phyloP scores from a whole-genome alignment of 1,140 invertebrate species.

The Sycophaga agraensis region DNA sequence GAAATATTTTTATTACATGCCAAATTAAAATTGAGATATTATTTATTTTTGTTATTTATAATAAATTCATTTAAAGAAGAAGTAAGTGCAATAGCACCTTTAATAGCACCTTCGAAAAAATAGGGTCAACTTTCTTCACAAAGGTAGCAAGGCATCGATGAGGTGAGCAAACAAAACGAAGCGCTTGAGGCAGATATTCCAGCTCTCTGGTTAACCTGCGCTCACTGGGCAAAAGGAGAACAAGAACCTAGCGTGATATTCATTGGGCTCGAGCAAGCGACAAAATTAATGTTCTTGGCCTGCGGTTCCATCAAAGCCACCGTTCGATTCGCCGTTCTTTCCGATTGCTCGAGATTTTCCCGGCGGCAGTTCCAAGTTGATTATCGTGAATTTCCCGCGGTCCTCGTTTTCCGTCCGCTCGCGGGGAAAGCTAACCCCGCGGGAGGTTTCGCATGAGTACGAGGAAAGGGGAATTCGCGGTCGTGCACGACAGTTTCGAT shows the following conservation, averaged over 20 bases:
- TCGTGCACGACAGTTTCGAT: too few relatives aligned
- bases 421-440: background rate
- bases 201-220: too few relatives aligned
- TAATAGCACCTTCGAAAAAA: too few relatives aligned
- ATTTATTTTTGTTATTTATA: too few relatives aligned
- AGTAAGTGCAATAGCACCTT: too few relatives aligned
- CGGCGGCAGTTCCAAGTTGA: background rate
- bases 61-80: too few relatives aligned
- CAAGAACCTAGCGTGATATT: background rate
- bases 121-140: too few relatives aligned
- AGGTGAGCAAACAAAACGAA: too few relatives aligned
- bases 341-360: background rate
- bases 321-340: background rate
- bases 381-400: background rate
- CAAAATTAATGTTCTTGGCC: slow-evolving; percentile 16
- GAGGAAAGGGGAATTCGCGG: background rate
- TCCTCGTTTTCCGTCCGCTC: background rate
- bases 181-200: too few relatives aligned
- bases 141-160: too few relatives aligned
- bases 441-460: background rate
- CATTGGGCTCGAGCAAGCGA: background rate
- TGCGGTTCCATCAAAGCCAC: slow-evolving; percentile 5
- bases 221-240: background rate
- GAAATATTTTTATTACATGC: too few relatives aligned
- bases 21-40: too few relatives aligned